phyloP scores from a whole-genome alignment of 1,140 invertebrate genomes.

The Drosophila kepulauana region DNA sequence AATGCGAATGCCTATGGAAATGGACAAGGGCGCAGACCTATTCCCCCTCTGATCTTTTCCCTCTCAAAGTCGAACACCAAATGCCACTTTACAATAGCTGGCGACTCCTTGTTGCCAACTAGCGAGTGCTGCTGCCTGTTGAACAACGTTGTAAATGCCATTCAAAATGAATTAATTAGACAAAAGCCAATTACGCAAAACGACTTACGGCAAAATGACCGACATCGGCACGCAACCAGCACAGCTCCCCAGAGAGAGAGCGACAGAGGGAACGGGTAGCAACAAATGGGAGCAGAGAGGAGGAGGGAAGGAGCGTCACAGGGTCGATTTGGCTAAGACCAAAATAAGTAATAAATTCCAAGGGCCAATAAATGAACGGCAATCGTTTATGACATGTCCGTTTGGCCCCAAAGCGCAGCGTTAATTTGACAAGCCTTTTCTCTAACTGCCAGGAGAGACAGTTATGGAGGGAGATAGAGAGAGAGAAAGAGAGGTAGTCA shows the following conservation, averaged over 20 bases:
- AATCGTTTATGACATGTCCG: conserved; percentile 26
- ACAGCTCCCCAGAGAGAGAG: conserved; percentile 25
- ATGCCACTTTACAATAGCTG: conserved; percentile 21
- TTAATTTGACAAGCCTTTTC: conserved; percentile 65
- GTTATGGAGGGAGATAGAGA: background rate
- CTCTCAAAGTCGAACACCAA: conserved; percentile 45
- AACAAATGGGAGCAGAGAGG: too few species aligned
- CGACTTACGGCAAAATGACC: conserved; percentile 66
- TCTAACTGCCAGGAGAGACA: background rate
- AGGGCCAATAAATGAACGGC: conserved; percentile 49
- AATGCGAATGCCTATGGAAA: conserved; percentile 14
- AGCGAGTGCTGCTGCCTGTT: conserved; percentile 15
- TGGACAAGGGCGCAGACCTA: background rate
- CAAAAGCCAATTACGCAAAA: conserved; percentile 81
- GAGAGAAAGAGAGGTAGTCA: background rate
- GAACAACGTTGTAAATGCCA: conserved; percentile 40
- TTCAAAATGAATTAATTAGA: conserved; percentile 77
- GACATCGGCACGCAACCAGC: conserved; percentile 62
- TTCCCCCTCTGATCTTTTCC: too few species aligned
- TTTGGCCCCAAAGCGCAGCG: conserved; percentile 49
- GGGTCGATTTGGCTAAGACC: conserved; percentile 19
- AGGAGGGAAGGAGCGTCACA: background rate
- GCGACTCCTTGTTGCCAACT: conserved; percentile 1
- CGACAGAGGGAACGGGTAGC: background rate
- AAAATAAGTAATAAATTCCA: conserved; percentile 55